Base-by-base conservation (phyloP, 2,888 invertebrate species). In the Spilarctia lutea region DNA sequence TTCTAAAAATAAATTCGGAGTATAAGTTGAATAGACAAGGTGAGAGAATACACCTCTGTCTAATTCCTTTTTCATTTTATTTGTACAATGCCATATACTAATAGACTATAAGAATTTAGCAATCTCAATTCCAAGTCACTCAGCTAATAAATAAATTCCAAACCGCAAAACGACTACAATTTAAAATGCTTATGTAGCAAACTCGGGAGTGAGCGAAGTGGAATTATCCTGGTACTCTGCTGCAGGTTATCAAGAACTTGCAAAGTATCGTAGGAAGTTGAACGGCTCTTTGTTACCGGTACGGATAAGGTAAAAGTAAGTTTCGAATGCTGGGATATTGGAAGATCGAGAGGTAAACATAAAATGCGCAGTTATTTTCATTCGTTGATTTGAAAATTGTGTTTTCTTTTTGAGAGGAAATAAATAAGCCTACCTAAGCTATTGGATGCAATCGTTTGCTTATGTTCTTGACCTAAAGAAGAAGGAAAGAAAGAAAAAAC, bases 181-280 rank as follows among this genome's bases (percentile, higher is more conserved):
- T 65, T 75, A 74, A 75, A 75, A 74, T 79, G 76, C 81, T 82
- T 76, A 72, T 39, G 74, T 66, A 76, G 81, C 67, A 66, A 71
- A 76, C 77, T 65, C 75, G 77, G 78, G 80, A 87, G 82, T 86
- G 81, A 72, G 73, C 75, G 71, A 82, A 69, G 74, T 77, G 76
- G 83, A 85, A 85, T 86, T 86, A 87, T 84, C 84, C 71, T 77
- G 81, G 79, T 78, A 83, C 66, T 81, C 42, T n/a, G 68, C 82
- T 79, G 83, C 83, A 86, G 89, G 90, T 91, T 93, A 93, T 92
- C 91, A 87, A 87, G 84, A 90, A 92, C 89, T 92, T 91, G 87
- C 83, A 88, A 92, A 91, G 91, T 92, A 92, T 92, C 87, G 83
- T 79, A 82, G 85, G 86, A 91, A 91, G 89, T 92, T 91, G 82